phyloP scores from a whole-genome alignment of 2,888 invertebrate genomes.

The Euzetes globulus region DNA sequence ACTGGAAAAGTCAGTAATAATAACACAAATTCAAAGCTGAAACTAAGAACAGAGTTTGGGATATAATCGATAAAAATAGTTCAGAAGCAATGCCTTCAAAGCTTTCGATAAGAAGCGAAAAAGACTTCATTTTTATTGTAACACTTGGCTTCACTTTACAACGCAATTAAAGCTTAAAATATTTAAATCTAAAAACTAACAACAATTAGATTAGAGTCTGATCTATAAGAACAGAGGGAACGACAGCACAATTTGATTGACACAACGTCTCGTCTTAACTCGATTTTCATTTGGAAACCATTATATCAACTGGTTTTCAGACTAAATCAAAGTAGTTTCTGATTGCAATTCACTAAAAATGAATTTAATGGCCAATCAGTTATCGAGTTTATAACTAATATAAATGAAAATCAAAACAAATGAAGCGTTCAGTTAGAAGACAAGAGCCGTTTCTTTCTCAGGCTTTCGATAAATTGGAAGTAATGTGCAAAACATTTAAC shows the following conservation, averaged over 20 bases:
- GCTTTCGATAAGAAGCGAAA: too few species aligned
- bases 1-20: not conserved
- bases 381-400: conserved; percentile 21
- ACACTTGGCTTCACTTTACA: not conserved
- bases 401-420: not conserved
- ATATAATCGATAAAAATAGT: too few species aligned
- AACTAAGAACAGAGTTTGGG: too few species aligned
- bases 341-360: not conserved
- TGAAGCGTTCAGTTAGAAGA: conserved; percentile 6
- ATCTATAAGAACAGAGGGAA: not conserved
- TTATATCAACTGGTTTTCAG: not conserved
- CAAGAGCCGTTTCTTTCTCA: not conserved
- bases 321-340: not conserved
- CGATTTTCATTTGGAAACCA: not conserved
- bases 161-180: not conserved
- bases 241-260: not conserved
- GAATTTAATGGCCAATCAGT: conserved; percentile 23
- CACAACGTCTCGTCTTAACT: not conserved
- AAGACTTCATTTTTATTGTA: not conserved
- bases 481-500: not conserved
- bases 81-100: too few species aligned
- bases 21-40: not conserved
- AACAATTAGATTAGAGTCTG: not conserved
- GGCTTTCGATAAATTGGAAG: not conserved
- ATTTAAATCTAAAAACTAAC: not conserved